Evolutionary conservation across 92 coral and sea anemone genomes (phyloP), one percentile per base, ranked within the genome.

Genomic region (Micromussa lordhowensis): DNA sequence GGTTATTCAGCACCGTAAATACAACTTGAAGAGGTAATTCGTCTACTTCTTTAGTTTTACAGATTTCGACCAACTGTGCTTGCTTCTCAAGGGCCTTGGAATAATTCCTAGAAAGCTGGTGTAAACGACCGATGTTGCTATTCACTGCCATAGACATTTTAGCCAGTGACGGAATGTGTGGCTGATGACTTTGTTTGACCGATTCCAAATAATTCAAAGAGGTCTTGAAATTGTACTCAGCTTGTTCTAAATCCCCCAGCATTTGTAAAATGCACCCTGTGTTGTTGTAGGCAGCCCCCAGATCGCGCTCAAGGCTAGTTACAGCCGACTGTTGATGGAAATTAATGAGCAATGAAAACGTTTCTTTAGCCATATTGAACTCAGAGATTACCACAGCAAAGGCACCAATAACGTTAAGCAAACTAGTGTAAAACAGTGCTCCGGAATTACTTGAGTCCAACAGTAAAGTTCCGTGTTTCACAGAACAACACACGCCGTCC

Each of bases 231-330:
- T 57, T 44, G 21, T n/a, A 5, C 0, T 28, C 14, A 7, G 88
- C 88, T 19, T 29, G 15, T 0, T 13, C 3, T 0, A 44, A 63
- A n/a, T 75, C 29, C 2, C 88, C 88, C 24, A 18, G 30, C 9
- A 76, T 48, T 0, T 77, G 8, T 0, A 17, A 28, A 17, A 85
- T 0, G 2, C 88, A 85, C 0, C 88, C 88, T 30, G 7, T 75
- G 83, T 85, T 85, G 30, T 77, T 85, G 36, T 59, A 61, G 18
- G 88, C 64, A 18, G 82, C 77, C 9, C 76, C 88, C 34, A 85
- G 1, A 32, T 64, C 88, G 19, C 82, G 82, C 11, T 0, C 1
- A 0, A 53, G 82, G 44, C 64, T 77, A 1, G 88, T 75, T 22
- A 30, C n/a, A 3, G 12, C 19, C 2, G 82, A 85, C 30, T 4